phyloP scores from a whole-genome alignment of 2,888 invertebrate species.

The Ectemnius cavifrons region DNA sequence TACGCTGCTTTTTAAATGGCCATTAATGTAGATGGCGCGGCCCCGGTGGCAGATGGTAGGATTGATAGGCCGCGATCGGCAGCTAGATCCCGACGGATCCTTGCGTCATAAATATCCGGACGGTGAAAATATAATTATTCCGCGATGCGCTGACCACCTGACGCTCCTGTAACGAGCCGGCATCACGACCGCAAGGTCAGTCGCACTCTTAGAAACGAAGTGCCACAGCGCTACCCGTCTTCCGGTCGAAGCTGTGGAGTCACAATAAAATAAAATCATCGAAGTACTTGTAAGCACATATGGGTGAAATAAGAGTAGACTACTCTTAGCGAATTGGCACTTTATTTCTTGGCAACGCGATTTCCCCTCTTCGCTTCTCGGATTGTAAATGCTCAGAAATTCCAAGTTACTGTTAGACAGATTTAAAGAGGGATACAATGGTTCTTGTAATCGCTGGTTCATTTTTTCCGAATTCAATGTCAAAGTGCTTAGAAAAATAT shows the following conservation, averaged over 20 bases:
- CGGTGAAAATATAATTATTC: constrained; percentile 49
- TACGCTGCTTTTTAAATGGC: constrained; percentile 23
- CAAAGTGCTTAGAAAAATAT: no score
- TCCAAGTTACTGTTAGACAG: no score
- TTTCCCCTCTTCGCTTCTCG: no score
- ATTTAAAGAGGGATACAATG: no score
- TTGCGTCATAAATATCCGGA: constrained; percentile 47
- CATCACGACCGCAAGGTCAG: constrained; percentile 33
- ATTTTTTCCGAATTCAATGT: no score
- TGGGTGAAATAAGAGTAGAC: no score
- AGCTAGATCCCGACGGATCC: constrained; percentile 31
- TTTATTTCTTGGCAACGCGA: no score
- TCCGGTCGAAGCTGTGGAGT: constrained; percentile 3
- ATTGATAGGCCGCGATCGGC: constrained; percentile 38
- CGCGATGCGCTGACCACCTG: constrained; percentile 50
- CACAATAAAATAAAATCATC: no score
- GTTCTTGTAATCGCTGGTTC: no score
- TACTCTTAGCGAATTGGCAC: no score
- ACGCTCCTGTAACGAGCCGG: constrained; percentile 46
- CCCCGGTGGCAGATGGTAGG: constrained; percentile 42
- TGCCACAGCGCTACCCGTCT: constrained; percentile 32
- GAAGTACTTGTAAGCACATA: no score
- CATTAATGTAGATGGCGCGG: constrained; percentile 28
- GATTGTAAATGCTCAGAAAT: no score
- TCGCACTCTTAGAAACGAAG: constrained; percentile 25